Evolutionary conservation across 2,888 invertebrate genomes (phyloP).

Genomic region (Ommatoiulus sabulosus): DNA sequence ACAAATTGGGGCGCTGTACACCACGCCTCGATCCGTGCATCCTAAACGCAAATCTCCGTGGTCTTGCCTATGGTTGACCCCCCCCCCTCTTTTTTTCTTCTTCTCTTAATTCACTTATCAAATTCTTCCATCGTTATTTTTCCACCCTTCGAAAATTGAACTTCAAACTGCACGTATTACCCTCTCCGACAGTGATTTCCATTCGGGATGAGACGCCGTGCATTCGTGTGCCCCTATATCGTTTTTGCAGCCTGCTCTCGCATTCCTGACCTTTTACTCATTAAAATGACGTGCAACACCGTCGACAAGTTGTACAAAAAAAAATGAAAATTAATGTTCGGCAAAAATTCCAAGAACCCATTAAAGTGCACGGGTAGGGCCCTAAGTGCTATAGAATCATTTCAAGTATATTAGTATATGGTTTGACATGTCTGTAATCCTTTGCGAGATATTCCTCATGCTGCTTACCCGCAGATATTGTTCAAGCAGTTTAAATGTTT

Average conservation of each 20-base stretch:
- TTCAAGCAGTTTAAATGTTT: too few species aligned
- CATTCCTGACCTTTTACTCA: not conserved
- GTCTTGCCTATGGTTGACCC: not conserved
- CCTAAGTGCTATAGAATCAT: not conserved
- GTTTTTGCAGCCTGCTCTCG: not conserved
- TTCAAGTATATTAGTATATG: too few species aligned
- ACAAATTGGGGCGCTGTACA: not conserved
- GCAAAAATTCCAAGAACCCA: not conserved
- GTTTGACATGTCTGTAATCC: not conserved
- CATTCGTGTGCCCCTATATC: not conserved
- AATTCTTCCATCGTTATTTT: conserved; percentile 5
- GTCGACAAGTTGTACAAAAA: not conserved
- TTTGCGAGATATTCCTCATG: not conserved
- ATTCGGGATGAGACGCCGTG: not conserved
- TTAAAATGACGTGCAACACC: not conserved
- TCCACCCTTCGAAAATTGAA: not conserved
- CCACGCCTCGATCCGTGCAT: not conserved
- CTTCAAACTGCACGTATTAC: not conserved
- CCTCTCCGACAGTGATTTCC: not conserved
- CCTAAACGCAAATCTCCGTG: not conserved
- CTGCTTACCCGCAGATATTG: too few species aligned
- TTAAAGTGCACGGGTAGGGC: not conserved
- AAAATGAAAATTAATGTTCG: conserved; percentile 1
- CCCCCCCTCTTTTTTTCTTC: not conserved
- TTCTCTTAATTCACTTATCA: conserved; percentile 4